Evolutionary conservation across 2,888 invertebrate genomes (phyloP), one percentile per base, ranked within the genome.

Genomic region (Cryptocephalus moraei): DNA sequence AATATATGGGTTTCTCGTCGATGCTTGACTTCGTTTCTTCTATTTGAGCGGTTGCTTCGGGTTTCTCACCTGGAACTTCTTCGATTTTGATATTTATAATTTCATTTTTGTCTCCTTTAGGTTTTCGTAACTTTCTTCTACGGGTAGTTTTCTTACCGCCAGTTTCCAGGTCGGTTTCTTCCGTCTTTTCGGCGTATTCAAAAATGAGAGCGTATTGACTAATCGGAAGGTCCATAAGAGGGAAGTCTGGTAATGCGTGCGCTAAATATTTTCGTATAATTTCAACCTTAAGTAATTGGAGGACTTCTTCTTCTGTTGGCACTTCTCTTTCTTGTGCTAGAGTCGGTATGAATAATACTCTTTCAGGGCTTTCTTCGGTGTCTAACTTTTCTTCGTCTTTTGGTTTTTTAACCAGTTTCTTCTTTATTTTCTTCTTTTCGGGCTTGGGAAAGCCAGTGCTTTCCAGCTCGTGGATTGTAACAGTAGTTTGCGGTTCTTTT

Each of bases 11-110:
- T 33, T 58, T 55, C 53, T 56, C 63, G 43, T 62, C 60, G 1
- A 65, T 64, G 36, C 60, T 50, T 46, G 60, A 49, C 31, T 38
- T 47, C 8, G 42, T 14, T 48, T 51, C 52, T 40, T 51, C 50
- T 22, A 54, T 46, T 13, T 47, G 47, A 32, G 61, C 58, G 47
- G 54, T 56, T 46, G 53, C 55, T 48, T 63, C 55, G 48, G 63
- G 57, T 32, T 61, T 49, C 9, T 66, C 60, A 39, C 54, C 59
- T 12, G 60, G 57, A 47, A 61, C 59, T 55, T 69, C 67, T 14
- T 68, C 62, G 31, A 72, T 73, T 40, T 63, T 60, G 32, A 75
- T 73, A 62, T 71, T 71, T 1, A 73, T 73, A 10, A 72, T 59
- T 57, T 75, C 74, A 44, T 63, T 59, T 50, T 65, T 61, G 1